Percentiles rank a stretch among this genome's conserved stretches.
Evolutionary conservation across 2,888 invertebrate species (phyloP).

Genomic region (Tortrix viridana): DNA sequence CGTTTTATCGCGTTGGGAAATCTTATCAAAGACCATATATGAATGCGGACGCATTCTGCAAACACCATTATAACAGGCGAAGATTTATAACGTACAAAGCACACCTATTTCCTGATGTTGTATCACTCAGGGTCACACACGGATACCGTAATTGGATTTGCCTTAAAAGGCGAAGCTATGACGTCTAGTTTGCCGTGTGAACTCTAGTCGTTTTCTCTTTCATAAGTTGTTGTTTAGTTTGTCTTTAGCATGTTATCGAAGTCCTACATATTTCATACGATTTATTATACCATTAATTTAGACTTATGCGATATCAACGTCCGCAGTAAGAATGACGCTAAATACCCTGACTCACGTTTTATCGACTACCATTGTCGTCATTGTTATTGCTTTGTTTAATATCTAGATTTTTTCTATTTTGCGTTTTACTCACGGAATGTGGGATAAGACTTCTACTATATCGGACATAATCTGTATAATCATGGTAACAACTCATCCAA

Average conservation of each 20-base stretch:
- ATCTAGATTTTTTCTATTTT: conserved; percentile 13
- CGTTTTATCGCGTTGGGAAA: not conserved
- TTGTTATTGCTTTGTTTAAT: conserved; percentile 8
- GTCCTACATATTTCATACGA: conserved; percentile 7
- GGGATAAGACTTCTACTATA: no score
- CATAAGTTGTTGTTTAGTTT: conserved; percentile 36
- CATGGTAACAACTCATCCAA: no score
- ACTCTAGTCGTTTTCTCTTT: conserved; percentile 43
- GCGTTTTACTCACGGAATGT: not conserved
- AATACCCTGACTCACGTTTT: conserved; percentile 9
- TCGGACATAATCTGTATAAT: no score
- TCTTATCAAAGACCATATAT: conserved; percentile 18
- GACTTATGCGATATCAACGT: not conserved
- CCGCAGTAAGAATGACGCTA: not conserved
- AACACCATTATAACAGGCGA: conserved; percentile 11
- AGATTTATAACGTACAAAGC: conserved; percentile 29
- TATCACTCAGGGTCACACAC: conserved; percentile 29
- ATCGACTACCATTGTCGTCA: not conserved
- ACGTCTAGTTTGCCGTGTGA: conserved; percentile 54
- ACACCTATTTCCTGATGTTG: conserved; percentile 30
- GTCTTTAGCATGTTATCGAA: conserved; percentile 18
- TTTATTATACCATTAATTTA: conserved; percentile 35
- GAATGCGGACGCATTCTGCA: conserved; percentile 29
- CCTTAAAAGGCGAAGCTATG: conserved; percentile 56
- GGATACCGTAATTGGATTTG: conserved; percentile 54